Conservation (phyloP, 2,888 invertebrate genomes). For the Branchellion lobata region DNA sequence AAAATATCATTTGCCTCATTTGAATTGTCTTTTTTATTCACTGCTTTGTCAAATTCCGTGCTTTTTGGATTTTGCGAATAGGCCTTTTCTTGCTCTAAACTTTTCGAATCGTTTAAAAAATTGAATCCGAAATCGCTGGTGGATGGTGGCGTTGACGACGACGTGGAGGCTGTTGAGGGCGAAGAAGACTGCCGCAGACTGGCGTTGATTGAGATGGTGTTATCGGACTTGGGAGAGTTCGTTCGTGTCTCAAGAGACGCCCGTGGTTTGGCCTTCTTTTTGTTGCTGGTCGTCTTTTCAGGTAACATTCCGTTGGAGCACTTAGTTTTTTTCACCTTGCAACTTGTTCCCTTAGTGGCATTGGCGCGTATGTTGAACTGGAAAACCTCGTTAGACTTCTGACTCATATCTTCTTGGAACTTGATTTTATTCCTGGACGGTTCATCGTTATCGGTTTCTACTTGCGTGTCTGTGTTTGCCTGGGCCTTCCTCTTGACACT, state of each 20-base stretch:
- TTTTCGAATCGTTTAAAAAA: conserved; percentile 2
- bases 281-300: neutral
- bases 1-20: neutral
- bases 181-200: neutral
- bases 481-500: neutral
- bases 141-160: neutral
- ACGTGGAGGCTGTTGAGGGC: neutral
- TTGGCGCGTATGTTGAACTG: neutral
- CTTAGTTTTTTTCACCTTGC: neutral
- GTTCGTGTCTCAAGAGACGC: neutral
- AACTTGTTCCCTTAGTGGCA: neutral
- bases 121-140: neutral
- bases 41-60: neutral
- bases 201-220: neutral
- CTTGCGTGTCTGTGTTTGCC: neutral
- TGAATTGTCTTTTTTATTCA: neutral
- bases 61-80: neutral
- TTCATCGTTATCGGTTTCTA: neutral
- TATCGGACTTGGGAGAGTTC: neutral
- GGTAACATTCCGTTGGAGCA: neutral
- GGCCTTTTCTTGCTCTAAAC: neutral
- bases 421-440: conserved; percentile 1
- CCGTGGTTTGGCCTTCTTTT: neutral
- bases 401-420: neutral
- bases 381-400: neutral